Base-by-base conservation (phyloP, 2,797 vertebrate species). In the Macrochelys suwanniensis region DNA sequence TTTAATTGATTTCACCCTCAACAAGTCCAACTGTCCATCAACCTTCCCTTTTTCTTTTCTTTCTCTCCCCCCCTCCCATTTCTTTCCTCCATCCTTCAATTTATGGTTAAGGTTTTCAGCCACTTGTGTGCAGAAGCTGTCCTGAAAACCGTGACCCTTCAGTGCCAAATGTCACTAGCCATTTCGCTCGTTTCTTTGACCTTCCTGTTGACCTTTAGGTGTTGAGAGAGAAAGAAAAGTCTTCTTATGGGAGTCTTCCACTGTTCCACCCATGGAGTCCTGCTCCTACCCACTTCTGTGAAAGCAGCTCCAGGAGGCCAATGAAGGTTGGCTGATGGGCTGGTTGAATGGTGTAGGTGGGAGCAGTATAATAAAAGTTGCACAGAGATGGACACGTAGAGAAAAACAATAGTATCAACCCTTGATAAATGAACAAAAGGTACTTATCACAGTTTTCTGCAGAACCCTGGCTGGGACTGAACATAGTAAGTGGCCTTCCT, bases 1-100 rank as follows among this genome's bases (percentile, higher is more conserved):
- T 98, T 98, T 99, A 99, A 99, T 99, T 99, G 99, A 99, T 99
- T 99, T 98, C 98, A 98, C 98, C 98, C 98, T 98, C 98, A 90
- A 98, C 98, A 98, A 98, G 97, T 98, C 98, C 96, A 98, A 98
- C 98, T 99, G 98, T 98, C 98, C 98, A 98, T 98, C 98, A 98
- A 83, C 95, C 97, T 82, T 92, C 95, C 91, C 87, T 94, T 95
- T 94, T 94, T 91, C 96, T 86, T 97, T 91, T 94, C 94, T 96
- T 95, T 90, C 90, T 95, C 93, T 94, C 96, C 78, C 45, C 47
- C 33, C 68, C 80, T 28, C 42, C 68, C 47, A 1, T 94, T 92
- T 90, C 86, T 80, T 91, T 54, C 77, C 74, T 96, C 97, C 94
- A 80, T 89, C 95, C 90, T 98, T 95, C 80, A 47, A 79, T 97